These are phyloP conservation scores for Drymodes brunneopygia DNA, from an alignment of 2,113 vertebrate genomes.

Conservation along the genomic window DNA sequence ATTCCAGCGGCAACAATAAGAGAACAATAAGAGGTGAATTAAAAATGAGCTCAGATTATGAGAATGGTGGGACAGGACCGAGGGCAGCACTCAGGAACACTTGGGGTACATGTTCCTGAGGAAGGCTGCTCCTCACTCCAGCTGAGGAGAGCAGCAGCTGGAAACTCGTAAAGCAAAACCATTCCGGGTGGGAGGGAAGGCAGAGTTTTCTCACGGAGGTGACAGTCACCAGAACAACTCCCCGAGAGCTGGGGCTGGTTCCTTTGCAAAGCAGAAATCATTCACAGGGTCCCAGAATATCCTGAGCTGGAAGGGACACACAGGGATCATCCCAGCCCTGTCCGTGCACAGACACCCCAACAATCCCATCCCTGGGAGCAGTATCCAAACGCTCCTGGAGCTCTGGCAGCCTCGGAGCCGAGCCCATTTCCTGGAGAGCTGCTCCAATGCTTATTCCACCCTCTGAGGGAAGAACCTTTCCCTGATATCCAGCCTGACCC, in stretches of 20 bases:
- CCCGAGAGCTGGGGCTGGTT: rapidly evolving
- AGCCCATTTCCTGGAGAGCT: not conserved
- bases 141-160: not conserved
- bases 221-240: not conserved
- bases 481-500: rapidly evolving
- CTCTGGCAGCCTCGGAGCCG: not conserved
- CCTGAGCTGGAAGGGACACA: not conserved
- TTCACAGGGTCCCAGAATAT: not conserved
- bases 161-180: not conserved
- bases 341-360: not conserved
- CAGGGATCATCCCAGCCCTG: not conserved
- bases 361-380: not conserved
- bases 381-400: not conserved
- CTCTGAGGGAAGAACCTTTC: not conserved
- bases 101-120: rapidly evolving
- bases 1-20: not conserved
- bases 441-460: not conserved
- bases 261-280: not conserved
- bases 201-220: rapidly evolving
- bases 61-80: rapidly evolving
- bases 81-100: not conserved
- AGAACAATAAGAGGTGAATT: not conserved
- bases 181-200: not conserved
- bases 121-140: not conserved
- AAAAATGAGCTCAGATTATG: not conserved